Evolutionary conservation across 2,888 invertebrate species (phyloP).

Genomic region (Seira sanloemensis): DNA sequence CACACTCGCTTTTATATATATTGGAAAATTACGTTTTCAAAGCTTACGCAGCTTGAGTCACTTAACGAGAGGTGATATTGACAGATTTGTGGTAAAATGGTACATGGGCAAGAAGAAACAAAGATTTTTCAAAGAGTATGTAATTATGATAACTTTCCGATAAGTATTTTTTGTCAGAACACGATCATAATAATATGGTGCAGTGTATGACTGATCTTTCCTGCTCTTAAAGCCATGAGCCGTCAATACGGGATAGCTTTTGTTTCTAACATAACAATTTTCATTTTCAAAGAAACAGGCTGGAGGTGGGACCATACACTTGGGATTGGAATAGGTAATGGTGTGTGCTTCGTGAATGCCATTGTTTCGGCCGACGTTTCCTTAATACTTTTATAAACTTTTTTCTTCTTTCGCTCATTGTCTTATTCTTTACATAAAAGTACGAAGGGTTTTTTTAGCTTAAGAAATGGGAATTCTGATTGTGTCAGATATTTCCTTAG

Average conservation of each 20-base stretch:
- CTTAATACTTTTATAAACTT: not conserved
- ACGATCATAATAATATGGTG: slow-evolving; percentile 49
- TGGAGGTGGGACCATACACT: slow-evolving; percentile 43
- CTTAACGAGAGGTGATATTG: not conserved
- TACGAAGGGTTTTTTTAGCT: not conserved
- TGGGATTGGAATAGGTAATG: slow-evolving; percentile 59
- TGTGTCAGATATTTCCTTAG: slow-evolving; percentile 8
- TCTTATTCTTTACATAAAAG: not conserved
- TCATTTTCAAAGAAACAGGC: slow-evolving; percentile 29
- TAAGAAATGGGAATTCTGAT: not conserved
- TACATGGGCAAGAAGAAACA: not conserved
- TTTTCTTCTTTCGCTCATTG: slow-evolving; percentile 3
- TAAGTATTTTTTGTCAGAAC: slow-evolving; percentile 34
- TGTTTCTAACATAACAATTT: slow-evolving; percentile 20
- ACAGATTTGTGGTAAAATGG: slow-evolving; percentile 47
- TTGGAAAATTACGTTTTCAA: slow-evolving; percentile 22
- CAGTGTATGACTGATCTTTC: slow-evolving; percentile 28
- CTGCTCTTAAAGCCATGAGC: not conserved
- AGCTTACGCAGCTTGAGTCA: not conserved
- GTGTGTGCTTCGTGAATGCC: slow-evolving; percentile 28
- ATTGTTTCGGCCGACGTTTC: not conserved
- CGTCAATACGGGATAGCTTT: not conserved
- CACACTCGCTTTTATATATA: slow-evolving; percentile 14
- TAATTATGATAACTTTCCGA: slow-evolving; percentile 15
- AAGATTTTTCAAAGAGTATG: not conserved